Base-by-base conservation (phyloP, 2,888 invertebrate genomes). In the Amblyjoppa fuscipennis region DNA sequence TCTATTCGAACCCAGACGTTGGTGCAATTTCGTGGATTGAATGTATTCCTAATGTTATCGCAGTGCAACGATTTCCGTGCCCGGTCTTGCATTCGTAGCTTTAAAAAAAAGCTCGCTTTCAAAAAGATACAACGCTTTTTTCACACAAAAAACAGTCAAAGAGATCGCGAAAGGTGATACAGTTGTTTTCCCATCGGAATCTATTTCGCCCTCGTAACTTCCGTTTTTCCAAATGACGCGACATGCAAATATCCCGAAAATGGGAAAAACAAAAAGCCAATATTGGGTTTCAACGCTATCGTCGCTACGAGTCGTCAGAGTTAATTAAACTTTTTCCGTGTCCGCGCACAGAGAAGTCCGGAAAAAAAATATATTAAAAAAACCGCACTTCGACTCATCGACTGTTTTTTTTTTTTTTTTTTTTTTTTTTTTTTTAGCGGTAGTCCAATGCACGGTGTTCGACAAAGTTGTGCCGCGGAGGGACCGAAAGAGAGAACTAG, bases 1-100 rank as follows among this genome's bases (percentile, higher is more conserved):
- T 66, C 69, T 25, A 31, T 64, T 61, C 81, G 84, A 80, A 85
- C 70, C 81, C 82, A 89, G 90, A 89, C 90, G 90, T 88, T 90
- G 89, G 90, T 89, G 90, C 91, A 90, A 91, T 92, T 91, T 88
- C 81, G 82, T 85, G 88, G 90, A 90, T 91, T 89, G 88, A 92
- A 92, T 90, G 88, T 90, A 89, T 91, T 89, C 90, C 87, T 89
- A 91, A 87, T 88, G 87, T 89, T 87, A 38, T 28, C 25, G 25
- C 1, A 64, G n/a, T 88, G 88, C 89, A 76, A 61, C 75, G 61
- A 64, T 59, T 28, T 13, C 9, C 59, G 25, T 28, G 59, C 16
- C 13, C 16, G 16, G 4, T 49, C 0, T 16, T 49, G 13, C 3
- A 4, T 28, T 28, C 25, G 45, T 11, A 28, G 28, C 11, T 59